Evolutionary conservation across 1,140 invertebrate species (phyloP).

Genomic region (Euwallacea fornicatus): DNA sequence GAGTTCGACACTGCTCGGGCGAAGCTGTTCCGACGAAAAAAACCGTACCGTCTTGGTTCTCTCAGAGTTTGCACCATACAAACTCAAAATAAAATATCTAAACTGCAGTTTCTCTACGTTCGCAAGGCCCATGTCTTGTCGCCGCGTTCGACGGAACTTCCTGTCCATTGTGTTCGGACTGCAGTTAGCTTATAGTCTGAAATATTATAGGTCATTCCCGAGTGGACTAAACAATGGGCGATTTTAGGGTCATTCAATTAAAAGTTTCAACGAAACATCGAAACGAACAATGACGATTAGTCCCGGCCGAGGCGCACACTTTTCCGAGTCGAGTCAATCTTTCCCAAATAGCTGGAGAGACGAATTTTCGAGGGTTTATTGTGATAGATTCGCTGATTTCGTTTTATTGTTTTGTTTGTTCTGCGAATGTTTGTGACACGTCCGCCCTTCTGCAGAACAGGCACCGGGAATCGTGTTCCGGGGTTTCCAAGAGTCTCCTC

Average conservation of each 20-base stretch:
- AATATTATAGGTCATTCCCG: conserved; percentile 3
- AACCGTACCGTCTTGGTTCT: too few species aligned
- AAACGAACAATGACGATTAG: conserved; percentile 4
- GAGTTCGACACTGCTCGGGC: too few species aligned
- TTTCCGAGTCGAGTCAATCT: neutral
- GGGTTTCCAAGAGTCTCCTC: too few species aligned
- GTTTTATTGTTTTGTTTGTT: neutral
- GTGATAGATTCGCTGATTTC: neutral
- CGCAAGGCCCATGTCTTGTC: too few species aligned
- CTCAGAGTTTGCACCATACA: too few species aligned
- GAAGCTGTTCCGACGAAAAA: too few species aligned
- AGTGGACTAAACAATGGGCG: neutral
- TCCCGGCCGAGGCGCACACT: neutral
- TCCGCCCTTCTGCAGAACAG: neutral
- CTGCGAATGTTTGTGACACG: too few species aligned
- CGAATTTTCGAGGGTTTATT: neutral
- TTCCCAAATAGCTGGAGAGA: neutral
- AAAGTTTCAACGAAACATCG: conserved; percentile 4
- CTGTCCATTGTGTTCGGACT: too few species aligned
- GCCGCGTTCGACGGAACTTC: too few species aligned
- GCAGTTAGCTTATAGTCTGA: too few species aligned
- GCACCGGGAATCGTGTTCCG: neutral
- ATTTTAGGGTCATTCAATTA: conserved; percentile 3
- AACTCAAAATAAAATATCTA: too few species aligned
- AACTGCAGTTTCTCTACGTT: too few species aligned